Evolutionary conservation across 1,140 invertebrate genomes (phyloP).

Genomic region (Holotrichia oblita): DNA sequence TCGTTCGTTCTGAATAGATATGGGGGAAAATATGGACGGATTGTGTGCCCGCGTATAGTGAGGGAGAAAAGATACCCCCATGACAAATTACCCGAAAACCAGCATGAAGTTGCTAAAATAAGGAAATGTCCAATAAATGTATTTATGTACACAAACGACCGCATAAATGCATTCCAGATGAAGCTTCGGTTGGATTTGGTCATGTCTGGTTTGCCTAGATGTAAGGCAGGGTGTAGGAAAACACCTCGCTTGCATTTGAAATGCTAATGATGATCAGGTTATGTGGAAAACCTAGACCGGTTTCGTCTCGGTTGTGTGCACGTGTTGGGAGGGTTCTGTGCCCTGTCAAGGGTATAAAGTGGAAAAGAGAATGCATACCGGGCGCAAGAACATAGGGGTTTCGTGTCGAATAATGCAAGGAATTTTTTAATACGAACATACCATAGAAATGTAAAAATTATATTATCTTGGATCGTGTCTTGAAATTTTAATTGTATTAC

Average conservation of each 20-base stretch:
- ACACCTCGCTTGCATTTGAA: conserved; percentile 33
- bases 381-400: background rate
- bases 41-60: background rate
- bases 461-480: background rate
- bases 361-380: conserved; percentile 28
- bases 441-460: conserved; percentile 27
- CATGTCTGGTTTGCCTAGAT: conserved; percentile 12
- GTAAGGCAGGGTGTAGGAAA: conserved; percentile 9
- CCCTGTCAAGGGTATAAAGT: background rate
- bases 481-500: background rate
- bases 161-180: conserved; percentile 33
- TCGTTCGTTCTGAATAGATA: background rate
- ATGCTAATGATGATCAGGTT: conserved; percentile 35
- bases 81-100: conserved; percentile 21
- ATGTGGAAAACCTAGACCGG: conserved; percentile 33
- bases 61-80: background rate
- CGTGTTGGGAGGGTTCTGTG: conserved; percentile 11
- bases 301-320: conserved; percentile 11
- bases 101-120: conserved; percentile 24
- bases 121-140: conserved; percentile 29
- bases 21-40: background rate
- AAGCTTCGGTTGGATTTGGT: conserved; percentile 32
- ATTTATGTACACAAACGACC: conserved; percentile 33
- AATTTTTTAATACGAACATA: conserved; percentile 27
- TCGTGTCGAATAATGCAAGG: conserved; percentile 19